phyloP scores from a whole-genome alignment of 2,888 invertebrate species.

The Neocrepidodera transversa region DNA sequence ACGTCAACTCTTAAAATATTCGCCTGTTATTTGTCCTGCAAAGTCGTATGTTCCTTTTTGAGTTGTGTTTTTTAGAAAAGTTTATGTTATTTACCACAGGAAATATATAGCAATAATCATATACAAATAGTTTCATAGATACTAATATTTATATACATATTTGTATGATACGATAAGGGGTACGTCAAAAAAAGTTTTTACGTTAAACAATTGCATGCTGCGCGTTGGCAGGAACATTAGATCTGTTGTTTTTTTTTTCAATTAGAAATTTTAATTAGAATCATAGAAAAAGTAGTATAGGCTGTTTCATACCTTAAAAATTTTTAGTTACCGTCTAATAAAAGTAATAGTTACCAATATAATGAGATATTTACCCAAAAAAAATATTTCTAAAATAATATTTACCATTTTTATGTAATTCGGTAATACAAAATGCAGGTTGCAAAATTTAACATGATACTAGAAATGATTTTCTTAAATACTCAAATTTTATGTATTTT shows the following conservation, averaged over 20 bases:
- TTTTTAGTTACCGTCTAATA: no score
- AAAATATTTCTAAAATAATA: no score
- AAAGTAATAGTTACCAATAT: no score
- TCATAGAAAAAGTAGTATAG: no score
- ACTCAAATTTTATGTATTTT: no score
- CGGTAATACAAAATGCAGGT: no score
- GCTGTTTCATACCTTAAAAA: no score
- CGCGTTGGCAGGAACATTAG: conserved; percentile 17
- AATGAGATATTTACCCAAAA: no score
- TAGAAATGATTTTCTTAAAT: no score
- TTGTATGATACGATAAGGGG: conserved; percentile 38
- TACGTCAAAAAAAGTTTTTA: conserved; percentile 38
- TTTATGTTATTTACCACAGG: conserved; percentile 54
- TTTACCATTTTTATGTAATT: no score
- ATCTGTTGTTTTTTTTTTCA: conserved; percentile 14
- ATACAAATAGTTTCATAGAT: conserved; percentile 54
- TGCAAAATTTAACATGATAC: no score
- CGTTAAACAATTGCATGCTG: conserved; percentile 36
- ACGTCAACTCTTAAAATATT: background rate
- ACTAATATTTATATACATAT: conserved; percentile 49
- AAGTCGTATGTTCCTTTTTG: conserved; percentile 56
- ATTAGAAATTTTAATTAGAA: no score
- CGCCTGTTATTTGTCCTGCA: conserved; percentile 44
- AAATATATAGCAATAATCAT: conserved; percentile 60
- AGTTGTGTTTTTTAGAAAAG: conserved; percentile 42